A percentile compares a stretch with the other conserved stretches of the same genome.
phyloP scores from a whole-genome alignment of 1,140 invertebrate species.

The Hypothenemus hampei region DNA sequence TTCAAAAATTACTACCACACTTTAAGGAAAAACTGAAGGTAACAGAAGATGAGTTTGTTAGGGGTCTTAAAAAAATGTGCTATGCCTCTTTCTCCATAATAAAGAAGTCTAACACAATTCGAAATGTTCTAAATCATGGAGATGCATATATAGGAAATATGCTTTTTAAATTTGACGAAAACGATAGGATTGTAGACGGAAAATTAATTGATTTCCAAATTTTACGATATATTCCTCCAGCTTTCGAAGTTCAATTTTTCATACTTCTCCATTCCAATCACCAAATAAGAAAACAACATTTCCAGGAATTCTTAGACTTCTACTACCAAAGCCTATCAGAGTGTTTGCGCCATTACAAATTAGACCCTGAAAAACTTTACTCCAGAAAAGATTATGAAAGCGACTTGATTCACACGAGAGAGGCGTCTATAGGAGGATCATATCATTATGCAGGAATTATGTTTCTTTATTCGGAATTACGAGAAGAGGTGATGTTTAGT shows the following conservation, averaged over 20 bases:
- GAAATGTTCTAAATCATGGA: slow-evolving; percentile 46
- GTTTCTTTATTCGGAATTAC: slow-evolving; percentile 6
- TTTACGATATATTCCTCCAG: slow-evolving; percentile 49
- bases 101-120: slow-evolving; percentile 6
- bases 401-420: neutral
- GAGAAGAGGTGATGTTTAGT: slow-evolving; percentile 7
- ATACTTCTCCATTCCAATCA: slow-evolving; percentile 42
- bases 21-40: neutral
- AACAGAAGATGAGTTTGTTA: neutral
- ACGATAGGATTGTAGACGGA: slow-evolving; percentile 40
- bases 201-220: slow-evolving; percentile 53
- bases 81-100: slow-evolving; percentile 15
- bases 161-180: slow-evolving; percentile 48
- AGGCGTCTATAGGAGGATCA: neutral
- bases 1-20: neutral
- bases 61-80: slow-evolving; percentile 5
- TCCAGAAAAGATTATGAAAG: slow-evolving; percentile 2
- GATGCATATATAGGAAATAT: slow-evolving; percentile 48
- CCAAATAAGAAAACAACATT: slow-evolving; percentile 40
- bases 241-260: slow-evolving; percentile 47
- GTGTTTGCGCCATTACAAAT: slow-evolving; percentile 5
- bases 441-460: neutral
- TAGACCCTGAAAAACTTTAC: slow-evolving; percentile 5
- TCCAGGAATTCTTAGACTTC: slow-evolving; percentile 37
- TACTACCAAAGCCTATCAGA: slow-evolving; percentile 38